These are phyloP conservation scores for Triplophysa siluroides DNA, from an alignment of 2,113 vertebrate species.

Conservation along the genomic window DNA sequence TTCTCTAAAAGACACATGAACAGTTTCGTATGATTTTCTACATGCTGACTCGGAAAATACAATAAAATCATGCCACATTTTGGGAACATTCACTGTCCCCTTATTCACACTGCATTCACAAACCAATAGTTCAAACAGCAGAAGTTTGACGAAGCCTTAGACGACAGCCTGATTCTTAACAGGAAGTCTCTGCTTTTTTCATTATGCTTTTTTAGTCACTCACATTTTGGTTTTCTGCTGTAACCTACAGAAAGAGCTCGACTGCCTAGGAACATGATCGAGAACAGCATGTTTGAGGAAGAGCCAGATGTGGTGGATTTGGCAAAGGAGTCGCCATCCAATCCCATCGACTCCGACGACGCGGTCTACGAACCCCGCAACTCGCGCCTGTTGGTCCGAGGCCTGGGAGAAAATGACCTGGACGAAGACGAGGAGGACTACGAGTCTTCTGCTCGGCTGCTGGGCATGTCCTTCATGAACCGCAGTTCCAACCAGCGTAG, in stretches of 20 bases:
- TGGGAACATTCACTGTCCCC: too few relatives aligned
- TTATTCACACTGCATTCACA: too few relatives aligned
- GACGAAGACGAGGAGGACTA: conserved; percentile 96
- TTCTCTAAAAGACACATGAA: background rate
- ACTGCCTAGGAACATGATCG: conserved; percentile 97
- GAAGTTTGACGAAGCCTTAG: background rate
- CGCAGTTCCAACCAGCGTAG: conserved; percentile 83
- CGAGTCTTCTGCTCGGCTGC: conserved; percentile 91
- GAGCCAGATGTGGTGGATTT: conserved; percentile 94
- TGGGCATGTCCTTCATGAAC: conserved; percentile 99
- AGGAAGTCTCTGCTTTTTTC: conserved; percentile 26
- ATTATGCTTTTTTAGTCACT: background rate
- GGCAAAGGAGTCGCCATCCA: conserved; percentile 87
- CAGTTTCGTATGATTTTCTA: background rate
- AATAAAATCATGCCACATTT: too few relatives aligned
- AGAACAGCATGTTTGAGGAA: conserved; percentile 99
- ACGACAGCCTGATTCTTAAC: conserved; percentile 12
- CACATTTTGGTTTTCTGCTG: conserved; percentile 36
- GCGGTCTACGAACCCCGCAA: conserved; percentile 88
- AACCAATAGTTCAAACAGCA: too few relatives aligned
- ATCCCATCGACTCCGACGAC: conserved; percentile 94
- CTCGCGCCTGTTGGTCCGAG: conserved; percentile 90
- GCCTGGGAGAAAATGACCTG: conserved; percentile 90
- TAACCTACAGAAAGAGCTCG: conserved; percentile 80
- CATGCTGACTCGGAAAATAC: background rate